A percentile compares a stretch with the other conserved stretches of the same genome.
phyloP scores from a whole-genome alignment of 2,888 invertebrate genomes.

The Leptopilina drosophilae region DNA sequence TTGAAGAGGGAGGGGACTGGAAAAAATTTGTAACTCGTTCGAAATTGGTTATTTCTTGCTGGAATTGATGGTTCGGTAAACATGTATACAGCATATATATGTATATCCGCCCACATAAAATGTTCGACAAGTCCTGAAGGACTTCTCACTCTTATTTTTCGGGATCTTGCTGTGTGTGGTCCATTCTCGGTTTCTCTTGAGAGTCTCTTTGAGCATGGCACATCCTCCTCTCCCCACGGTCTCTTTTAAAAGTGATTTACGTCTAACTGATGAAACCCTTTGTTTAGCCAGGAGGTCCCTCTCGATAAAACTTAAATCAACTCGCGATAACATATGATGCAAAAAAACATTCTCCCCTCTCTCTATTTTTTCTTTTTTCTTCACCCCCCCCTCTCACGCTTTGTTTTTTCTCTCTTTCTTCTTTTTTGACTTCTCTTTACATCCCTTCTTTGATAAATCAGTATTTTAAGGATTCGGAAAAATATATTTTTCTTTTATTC shows the following conservation, averaged over 20 bases:
- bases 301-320: conserved; percentile 1
- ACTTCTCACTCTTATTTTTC: conserved; percentile 49
- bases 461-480: too few species aligned
- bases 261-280: conserved; percentile 65
- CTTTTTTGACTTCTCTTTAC: too few species aligned
- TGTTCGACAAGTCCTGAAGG: conserved; percentile 40
- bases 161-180: conserved; percentile 67
- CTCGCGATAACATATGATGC: conserved; percentile 2
- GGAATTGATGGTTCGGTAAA: conserved; percentile 59
- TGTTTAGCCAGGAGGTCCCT: conserved; percentile 61
- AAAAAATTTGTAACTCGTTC: conserved; percentile 54
- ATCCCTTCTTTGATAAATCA: too few species aligned
- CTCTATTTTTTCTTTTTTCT: neutral
- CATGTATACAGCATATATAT: conserved; percentile 50
- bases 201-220: conserved; percentile 40
- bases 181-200: conserved; percentile 52
- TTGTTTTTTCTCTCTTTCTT: too few species aligned
- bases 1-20: neutral
- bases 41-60: conserved; percentile 57
- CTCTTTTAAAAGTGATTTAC: conserved; percentile 66
- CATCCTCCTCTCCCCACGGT: conserved; percentile 49
- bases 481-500: too few species aligned
- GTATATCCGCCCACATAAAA: conserved; percentile 49
- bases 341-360: neutral
- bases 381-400: too few species aligned